Conservation (phyloP, 2,113 vertebrate species). For the Zapornia atra region DNA sequence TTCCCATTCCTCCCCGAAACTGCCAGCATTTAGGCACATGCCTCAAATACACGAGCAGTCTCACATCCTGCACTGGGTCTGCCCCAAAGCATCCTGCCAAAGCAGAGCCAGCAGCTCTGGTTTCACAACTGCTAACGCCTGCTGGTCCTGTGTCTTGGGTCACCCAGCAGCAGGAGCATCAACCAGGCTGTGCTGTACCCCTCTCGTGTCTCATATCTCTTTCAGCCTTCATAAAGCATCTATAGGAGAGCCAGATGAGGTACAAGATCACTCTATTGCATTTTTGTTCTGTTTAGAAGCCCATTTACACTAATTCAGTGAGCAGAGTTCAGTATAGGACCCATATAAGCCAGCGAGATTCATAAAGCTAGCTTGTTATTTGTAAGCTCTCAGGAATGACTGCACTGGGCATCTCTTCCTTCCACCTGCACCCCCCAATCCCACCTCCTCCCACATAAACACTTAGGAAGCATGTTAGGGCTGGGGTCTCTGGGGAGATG, state of each 20-base stretch:
- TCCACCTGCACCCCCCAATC: neutral
- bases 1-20: constrained; percentile 58
- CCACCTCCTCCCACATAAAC: neutral
- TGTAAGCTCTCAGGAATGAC: neutral
- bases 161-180: neutral
- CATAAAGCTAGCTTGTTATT: neutral
- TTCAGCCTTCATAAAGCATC: neutral
- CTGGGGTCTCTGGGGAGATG: neutral
- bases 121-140: neutral
- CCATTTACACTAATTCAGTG: neutral
- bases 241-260: neutral
- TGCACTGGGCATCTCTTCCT: neutral
- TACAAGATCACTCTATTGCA: neutral
- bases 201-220: accelerated
- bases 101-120: neutral
- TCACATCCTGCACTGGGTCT: neutral
- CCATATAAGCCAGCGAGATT: neutral
- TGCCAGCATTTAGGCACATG: constrained; percentile 18
- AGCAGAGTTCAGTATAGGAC: neutral
- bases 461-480: neutral
- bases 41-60: neutral
- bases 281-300: neutral
- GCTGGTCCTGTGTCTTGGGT: neutral
- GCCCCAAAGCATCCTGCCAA: neutral
- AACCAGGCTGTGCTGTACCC: too few species aligned